Conservation (phyloP, 2,797 vertebrate species). For the Luscinia luscinia region DNA sequence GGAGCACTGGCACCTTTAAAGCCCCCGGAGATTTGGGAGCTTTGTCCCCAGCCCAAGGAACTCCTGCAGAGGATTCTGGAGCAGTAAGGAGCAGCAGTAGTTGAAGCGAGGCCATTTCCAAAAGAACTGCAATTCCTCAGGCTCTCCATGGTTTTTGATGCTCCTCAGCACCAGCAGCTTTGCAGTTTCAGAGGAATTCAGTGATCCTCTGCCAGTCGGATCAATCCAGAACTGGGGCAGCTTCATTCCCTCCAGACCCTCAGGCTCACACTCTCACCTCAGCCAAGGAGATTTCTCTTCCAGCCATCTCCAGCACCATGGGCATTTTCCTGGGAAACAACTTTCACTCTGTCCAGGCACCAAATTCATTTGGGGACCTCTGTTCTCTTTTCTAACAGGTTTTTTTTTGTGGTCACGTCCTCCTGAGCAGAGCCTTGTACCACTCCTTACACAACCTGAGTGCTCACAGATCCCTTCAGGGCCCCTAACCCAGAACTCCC, state of each 20-base stretch:
- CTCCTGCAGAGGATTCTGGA: background rate
- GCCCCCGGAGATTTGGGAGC: background rate
- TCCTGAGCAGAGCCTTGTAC: background rate
- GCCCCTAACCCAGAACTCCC: background rate
- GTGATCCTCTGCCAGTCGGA: background rate
- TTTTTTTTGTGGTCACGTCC: background rate
- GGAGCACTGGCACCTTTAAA: background rate
- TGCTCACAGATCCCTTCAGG: rapidly evolving
- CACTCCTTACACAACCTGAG: background rate
- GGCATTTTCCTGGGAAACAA: background rate
- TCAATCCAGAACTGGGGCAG: background rate
- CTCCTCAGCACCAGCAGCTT: background rate
- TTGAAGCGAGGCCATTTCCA: background rate
- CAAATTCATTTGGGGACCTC: background rate
- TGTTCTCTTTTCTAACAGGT: background rate
- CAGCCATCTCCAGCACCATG: rapidly evolving
- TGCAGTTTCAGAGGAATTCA: background rate
- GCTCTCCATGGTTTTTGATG: background rate
- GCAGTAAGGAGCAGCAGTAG: background rate
- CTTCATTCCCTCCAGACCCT: background rate
- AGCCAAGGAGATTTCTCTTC: background rate
- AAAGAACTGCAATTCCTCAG: background rate
- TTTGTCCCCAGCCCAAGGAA: background rate
- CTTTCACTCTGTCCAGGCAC: background rate
- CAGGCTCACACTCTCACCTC: background rate